Conservation (phyloP, 1,140 invertebrate genomes). For the Metaphire vulgaris region DNA sequence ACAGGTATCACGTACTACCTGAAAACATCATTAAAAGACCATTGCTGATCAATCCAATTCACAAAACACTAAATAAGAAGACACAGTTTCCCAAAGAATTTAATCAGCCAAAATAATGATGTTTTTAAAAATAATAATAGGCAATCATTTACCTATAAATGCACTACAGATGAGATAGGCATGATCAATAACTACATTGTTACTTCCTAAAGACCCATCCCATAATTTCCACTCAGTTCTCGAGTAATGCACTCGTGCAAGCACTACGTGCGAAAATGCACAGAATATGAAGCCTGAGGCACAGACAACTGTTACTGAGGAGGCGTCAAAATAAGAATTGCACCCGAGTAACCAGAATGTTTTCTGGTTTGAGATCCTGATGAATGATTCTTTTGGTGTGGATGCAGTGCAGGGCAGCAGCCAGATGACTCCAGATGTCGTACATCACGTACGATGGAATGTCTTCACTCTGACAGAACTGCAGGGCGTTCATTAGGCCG, state of each 20-base stretch:
- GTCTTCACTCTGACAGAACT: slow-evolving; percentile 25
- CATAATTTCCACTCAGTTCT: background rate
- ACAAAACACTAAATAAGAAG: background rate
- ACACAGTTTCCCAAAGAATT: background rate
- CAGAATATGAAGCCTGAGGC: background rate
- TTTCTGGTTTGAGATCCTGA: slow-evolving; percentile 45
- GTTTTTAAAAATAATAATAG: background rate
- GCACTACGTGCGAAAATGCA: background rate
- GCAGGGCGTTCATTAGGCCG: slow-evolving; percentile 28
- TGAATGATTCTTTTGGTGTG: slow-evolving; percentile 41
- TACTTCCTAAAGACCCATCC: background rate
- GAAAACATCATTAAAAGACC: background rate
- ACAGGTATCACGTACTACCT: background rate
- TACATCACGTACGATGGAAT: slow-evolving; percentile 23
- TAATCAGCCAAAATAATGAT: background rate
- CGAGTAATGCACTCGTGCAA: background rate
- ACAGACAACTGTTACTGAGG: background rate
- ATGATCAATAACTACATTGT: too few relatives aligned
- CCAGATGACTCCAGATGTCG: slow-evolving; percentile 22
- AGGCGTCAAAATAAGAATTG: too few relatives aligned
- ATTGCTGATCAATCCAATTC: background rate
- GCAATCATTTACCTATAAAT: too few relatives aligned
- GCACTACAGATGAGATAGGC: too few relatives aligned
- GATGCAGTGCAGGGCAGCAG: slow-evolving; percentile 34
- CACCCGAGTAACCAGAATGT: slow-evolving; percentile 37